These are phyloP conservation scores for Heliconius ethilla DNA, from an alignment of 2,888 invertebrate genomes.

Conservation along the genomic window DNA sequence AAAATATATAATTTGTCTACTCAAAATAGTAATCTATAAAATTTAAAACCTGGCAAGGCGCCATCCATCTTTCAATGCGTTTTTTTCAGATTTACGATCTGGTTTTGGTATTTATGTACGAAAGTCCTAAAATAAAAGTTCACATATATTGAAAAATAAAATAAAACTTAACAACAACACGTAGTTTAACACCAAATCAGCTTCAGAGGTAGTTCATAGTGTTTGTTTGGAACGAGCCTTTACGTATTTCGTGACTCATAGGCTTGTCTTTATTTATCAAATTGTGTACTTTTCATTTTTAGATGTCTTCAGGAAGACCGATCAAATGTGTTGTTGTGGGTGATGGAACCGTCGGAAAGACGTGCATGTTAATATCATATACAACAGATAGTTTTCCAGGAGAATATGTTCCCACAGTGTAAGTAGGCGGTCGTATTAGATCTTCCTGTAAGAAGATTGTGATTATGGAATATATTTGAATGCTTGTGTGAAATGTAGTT, in stretches of 20 bases:
- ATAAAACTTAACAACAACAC: slow-evolving; percentile 23
- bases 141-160: slow-evolving; percentile 32
- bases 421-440: slow-evolving; percentile 72
- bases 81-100: slow-evolving; percentile 55
- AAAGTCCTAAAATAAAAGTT: slow-evolving; percentile 41
- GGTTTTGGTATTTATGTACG: slow-evolving; percentile 50
- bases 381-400: slow-evolving; percentile 96
- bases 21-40: slow-evolving; percentile 5
- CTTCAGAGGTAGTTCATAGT: slow-evolving; percentile 35
- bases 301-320: slow-evolving; percentile 95
- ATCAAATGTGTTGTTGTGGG: slow-evolving; percentile 96
- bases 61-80: slow-evolving; percentile 62
- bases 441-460: not conserved
- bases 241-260: slow-evolving; percentile 72
- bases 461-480: not conserved
- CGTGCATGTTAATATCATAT: slow-evolving; percentile 96
- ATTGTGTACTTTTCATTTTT: slow-evolving; percentile 54
- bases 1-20: not conserved
- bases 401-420: slow-evolving; percentile 97
- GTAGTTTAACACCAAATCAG: slow-evolving; percentile 31
- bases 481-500: not conserved
- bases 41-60: slow-evolving; percentile 41
- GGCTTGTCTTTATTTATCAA: slow-evolving; percentile 66
- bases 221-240: slow-evolving; percentile 50
- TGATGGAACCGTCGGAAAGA: slow-evolving; percentile 96